Conservation (phyloP, 2,113 vertebrate genomes). For the Lepus americanus region DNA sequence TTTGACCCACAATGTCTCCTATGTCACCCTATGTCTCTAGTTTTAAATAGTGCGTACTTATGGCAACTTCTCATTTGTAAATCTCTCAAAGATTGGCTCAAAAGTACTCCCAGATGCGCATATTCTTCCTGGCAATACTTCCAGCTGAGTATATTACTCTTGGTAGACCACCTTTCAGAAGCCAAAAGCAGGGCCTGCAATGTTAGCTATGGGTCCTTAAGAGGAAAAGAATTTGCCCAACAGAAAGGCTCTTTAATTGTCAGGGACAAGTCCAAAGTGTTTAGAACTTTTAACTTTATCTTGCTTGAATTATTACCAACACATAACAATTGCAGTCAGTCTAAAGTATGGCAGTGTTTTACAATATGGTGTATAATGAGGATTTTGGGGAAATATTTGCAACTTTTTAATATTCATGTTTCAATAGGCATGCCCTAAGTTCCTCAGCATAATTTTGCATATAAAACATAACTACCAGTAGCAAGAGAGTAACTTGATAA, state of each 20-base stretch:
- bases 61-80: neutral
- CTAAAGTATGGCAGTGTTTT: neutral
- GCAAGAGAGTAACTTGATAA: neutral
- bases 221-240: neutral
- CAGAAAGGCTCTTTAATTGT: neutral
- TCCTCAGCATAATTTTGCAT: neutral
- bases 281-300: conserved; percentile 18
- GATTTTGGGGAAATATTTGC: conserved; percentile 5
- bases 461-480: neutral
- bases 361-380: neutral
- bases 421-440: neutral
- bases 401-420: neutral
- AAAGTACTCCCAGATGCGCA: neutral
- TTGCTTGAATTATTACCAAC: conserved; percentile 10
- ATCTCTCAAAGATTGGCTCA: neutral
- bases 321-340: neutral
- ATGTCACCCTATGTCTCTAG: neutral
- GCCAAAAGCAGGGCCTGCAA: neutral
- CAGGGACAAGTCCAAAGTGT: neutral
- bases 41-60: neutral
- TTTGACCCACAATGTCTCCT: neutral
- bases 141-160: neutral
- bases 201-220: neutral
- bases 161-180: neutral
- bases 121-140: neutral